Evolutionary conservation across 2,113 vertebrate genomes (phyloP), one percentile per base, ranked within the genome.

Genomic region (Pseudolaguvia tuberculata): DNA sequence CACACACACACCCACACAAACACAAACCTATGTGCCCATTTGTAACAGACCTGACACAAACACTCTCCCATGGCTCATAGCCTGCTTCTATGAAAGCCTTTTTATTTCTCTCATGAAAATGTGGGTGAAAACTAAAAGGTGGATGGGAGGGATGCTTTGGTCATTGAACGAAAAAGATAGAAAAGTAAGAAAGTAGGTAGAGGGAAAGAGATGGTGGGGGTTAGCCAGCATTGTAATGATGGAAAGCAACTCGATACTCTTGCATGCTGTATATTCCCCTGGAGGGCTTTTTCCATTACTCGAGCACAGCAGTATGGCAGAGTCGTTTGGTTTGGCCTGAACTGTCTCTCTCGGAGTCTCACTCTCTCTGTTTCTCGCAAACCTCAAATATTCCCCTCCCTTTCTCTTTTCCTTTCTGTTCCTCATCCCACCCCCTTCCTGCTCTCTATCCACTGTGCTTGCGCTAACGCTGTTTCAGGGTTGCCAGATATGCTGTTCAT

Each of bases 221-320:
- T 74, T 76, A 75, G 85, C 83, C 86, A 85, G 88, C 85, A 86
- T 84, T 86, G 87, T 86, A 86, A 89, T 85, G 87, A 88, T 85
- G 84, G 83, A 86, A 81, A 84, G 86, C 84, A 89, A 88, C 86
- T 87, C 83, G 86, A 90, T 90, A 87, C 85, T 91, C 92, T 87
- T 86, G 89, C 90, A 86, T 86, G 76, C 86, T 84, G 87, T 89
- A 89, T 88, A 86, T 88, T 89, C 89, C 92, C 91, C 91, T 86
- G 61, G 89, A 92, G 91, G 91, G 84, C 83, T 92, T 91, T 94
- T 93, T 93, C 93, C 94, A 94, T 94, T 90, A 92, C 89, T 85
- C 88, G 83, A 86, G 84, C 86, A 61, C 86, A 83, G 85, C 85
- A 58, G 85, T 89, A 88, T 75, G 76, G 80, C 82, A 86, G 87